These are phyloP conservation scores for Branchinecta lynchi DNA, from an alignment of 1,140 invertebrate species.

Conservation along the genomic window DNA sequence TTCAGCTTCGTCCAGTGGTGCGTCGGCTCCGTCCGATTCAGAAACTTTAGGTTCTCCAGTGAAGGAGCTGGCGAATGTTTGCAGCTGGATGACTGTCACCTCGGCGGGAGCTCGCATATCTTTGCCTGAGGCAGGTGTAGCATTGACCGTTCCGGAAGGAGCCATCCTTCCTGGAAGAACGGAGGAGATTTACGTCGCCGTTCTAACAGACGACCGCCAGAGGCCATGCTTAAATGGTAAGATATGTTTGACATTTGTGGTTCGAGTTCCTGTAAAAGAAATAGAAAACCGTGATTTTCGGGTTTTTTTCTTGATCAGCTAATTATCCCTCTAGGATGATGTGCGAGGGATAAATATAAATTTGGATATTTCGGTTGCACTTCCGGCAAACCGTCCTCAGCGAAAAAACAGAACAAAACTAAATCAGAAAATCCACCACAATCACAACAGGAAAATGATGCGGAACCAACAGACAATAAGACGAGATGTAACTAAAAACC, in stretches of 20 bases:
- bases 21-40: not conserved
- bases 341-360: no score
- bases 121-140: constrained; percentile 64
- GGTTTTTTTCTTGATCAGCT: no score
- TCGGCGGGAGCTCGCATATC: constrained; percentile 59
- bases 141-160: constrained; percentile 70
- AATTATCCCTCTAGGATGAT: no score
- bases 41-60: not conserved
- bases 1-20: not conserved
- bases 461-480: no score
- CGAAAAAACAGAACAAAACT: no score
- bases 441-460: no score
- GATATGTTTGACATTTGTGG: not conserved
- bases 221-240: constrained; percentile 46
- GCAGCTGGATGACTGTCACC: constrained; percentile 36
- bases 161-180: constrained; percentile 56
- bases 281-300: no score
- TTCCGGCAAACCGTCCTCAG: no score
- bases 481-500: no score
- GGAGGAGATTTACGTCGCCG: constrained; percentile 72
- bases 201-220: constrained; percentile 76
- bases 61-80: not conserved
- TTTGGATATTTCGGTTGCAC: no score
- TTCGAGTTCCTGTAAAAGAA: no score
- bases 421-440: no score